These are phyloP conservation scores for Acanthosepion pharaonis DNA, from an alignment of 2,888 invertebrate species.

Conservation along the genomic window DNA sequence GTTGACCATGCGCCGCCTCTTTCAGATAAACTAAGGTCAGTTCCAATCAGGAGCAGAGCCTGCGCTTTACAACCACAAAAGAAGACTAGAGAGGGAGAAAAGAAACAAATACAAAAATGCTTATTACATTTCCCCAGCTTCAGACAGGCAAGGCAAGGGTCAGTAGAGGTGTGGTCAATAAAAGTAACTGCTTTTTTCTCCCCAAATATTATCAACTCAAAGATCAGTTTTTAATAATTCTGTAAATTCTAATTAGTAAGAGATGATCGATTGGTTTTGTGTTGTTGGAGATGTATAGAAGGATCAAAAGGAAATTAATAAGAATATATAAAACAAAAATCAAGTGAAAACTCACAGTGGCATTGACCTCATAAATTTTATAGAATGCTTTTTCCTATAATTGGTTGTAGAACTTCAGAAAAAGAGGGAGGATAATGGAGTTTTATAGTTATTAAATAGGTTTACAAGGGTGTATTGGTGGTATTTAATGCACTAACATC, in stretches of 20 bases:
- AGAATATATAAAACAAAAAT: neutral
- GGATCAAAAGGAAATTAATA: conserved; percentile 21
- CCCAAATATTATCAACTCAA: neutral
- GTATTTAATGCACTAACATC: neutral
- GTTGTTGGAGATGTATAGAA: conserved; percentile 12
- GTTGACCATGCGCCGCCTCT: neutral
- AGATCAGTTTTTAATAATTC: conserved; percentile 23
- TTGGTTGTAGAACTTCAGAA: neutral
- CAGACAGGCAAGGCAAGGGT: neutral
- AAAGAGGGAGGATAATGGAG: neutral
- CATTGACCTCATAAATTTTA: neutral
- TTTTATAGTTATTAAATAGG: neutral
- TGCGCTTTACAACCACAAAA: neutral
- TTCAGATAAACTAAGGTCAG: neutral
- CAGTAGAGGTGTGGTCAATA: conserved; percentile 18
- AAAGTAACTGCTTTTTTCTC: neutral
- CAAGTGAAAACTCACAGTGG: neutral
- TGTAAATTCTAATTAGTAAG: neutral
- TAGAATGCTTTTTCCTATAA: neutral
- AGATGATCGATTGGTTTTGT: neutral
- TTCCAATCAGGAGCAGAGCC: neutral
- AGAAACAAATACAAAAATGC: neutral
- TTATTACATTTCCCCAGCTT: conserved; percentile 4
- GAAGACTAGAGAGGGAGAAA: neutral
- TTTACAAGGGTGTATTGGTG: neutral